Evolutionary conservation across 1,140 invertebrate genomes (phyloP), one percentile per base, ranked within the genome.

Genomic region (Papilio helenus): DNA sequence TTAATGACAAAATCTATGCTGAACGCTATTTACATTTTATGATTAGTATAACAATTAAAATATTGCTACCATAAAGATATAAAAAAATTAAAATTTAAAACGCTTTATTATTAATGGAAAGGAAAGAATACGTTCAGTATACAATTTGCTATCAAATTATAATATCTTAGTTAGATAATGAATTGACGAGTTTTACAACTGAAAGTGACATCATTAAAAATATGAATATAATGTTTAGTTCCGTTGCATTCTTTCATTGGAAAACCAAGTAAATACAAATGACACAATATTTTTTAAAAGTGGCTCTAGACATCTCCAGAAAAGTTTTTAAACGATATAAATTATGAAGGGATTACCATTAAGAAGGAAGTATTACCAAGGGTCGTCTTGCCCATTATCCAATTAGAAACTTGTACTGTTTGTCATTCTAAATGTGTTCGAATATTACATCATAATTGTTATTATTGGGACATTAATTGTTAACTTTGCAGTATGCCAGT

Each of bases 401-500:
- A 26, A 29, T 65, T 29, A 65, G 61, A 65, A 65, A 65, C 61
- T 65, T 65, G 23, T 16, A 29, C 10, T 65, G 12, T 65, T 65
- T 65, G 14, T 65, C 61, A 65, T 29, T 26, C 23, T 26, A 65
- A 65, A 65, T 65, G 61, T 29, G 61, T 65, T 65, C 12, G 10
- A 65, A 65, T 29, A 65, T 65, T 29, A 26, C 26, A 61, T 61
- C 23, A 29, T 29, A 65, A 65, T 65, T 65, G 23, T 65, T 29
- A 65, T 65, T 65, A 65, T 65, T 65, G 61, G 61, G 23, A 1
- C 26, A 65, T 65, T 65, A 65, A 16, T 65, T 29, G 61, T 10
- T 12, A 29, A 65, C 23, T 26, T 65, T 65, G 61, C 10, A 12
- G 23, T 12, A 18, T 16, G 29, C 61, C 14, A 65, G 26, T 65